Evolutionary conservation across 2,888 invertebrate species (phyloP).

Genomic region (Helleia helle): DNA sequence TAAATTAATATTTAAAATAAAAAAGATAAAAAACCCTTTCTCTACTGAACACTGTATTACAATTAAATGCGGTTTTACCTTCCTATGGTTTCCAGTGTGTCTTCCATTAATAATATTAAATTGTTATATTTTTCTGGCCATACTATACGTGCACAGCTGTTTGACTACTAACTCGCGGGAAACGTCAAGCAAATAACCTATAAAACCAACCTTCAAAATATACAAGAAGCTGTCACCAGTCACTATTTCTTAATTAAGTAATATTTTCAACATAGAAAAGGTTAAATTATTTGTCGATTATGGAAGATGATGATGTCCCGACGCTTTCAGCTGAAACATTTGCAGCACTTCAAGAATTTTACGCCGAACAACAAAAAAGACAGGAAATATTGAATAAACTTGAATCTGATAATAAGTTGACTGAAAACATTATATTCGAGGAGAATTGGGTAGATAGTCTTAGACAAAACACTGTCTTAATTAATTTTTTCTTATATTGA

Average conservation of each 20-base stretch:
- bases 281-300: no score
- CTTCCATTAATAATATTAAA: no score
- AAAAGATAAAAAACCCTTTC: no score
- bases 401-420: conserved; percentile 54
- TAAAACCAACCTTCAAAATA: neutral
- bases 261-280: no score
- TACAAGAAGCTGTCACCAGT: neutral
- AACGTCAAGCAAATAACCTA: conserved; percentile 4
- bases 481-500: no score
- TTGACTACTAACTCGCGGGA: neutral
- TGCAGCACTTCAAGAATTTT: conserved; percentile 84
- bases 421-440: conserved; percentile 74
- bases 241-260: no score
- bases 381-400: conserved; percentile 69
- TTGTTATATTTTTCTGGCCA: neutral
- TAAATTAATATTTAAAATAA: no score
- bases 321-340: conserved; percentile 81
- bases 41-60: no score
- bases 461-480: no score
- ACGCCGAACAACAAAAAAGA: conserved; percentile 78
- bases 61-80: no score
- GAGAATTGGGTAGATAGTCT: conserved; percentile 83
- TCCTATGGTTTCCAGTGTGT: no score
- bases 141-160: neutral
- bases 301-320: conserved; percentile 78